Conservation (phyloP, 2,888 invertebrate genomes). For the Cremastobaeus sp. region DNA sequence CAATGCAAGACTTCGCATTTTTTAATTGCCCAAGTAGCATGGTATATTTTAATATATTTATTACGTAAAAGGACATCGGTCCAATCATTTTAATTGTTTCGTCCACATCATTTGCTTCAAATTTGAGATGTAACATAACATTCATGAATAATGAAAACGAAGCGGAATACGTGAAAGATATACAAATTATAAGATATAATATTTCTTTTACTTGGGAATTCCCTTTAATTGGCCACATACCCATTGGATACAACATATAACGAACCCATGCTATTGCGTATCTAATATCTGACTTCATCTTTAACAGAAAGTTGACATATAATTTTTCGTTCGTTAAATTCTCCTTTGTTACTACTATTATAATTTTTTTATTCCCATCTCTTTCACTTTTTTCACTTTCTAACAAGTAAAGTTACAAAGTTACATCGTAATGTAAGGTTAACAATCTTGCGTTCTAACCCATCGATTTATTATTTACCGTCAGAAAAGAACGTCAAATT, state of each 20-base stretch:
- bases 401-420: too few species aligned
- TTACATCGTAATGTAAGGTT: too few species aligned
- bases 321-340: too few species aligned
- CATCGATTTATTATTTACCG: too few species aligned
- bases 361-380: too few species aligned
- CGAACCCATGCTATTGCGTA: constrained; percentile 38
- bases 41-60: constrained; percentile 20
- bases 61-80: constrained; percentile 31
- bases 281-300: constrained; percentile 18
- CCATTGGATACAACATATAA: constrained; percentile 32
- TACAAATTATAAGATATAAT: not conserved
- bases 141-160: not conserved
- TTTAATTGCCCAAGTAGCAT: constrained; percentile 2
- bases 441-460: too few species aligned
- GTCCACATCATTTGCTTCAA: constrained; percentile 1
- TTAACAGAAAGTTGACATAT: not conserved
- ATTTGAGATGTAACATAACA: constrained; percentile 1
- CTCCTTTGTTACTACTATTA: too few species aligned
- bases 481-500: too few species aligned
- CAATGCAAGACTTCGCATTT: constrained; percentile 16
- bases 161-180: not conserved
- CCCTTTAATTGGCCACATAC: constrained; percentile 29
- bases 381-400: too few species aligned
- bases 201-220: not conserved
- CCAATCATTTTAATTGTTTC: constrained; percentile 4